phyloP scores from a whole-genome alignment of 2,888 invertebrate genomes.

The Folsomia candida region DNA sequence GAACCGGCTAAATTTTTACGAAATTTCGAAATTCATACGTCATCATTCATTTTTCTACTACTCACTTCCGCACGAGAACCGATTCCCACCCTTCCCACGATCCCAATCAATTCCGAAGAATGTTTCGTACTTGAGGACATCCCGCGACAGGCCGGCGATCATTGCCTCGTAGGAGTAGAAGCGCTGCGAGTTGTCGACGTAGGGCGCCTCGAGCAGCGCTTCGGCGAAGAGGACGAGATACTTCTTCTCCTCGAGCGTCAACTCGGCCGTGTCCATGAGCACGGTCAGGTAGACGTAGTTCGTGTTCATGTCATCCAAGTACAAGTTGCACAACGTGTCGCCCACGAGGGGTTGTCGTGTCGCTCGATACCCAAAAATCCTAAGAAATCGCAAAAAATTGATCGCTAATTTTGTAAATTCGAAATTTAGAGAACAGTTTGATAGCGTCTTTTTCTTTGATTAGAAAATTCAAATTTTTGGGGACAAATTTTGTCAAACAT shows the following conservation, averaged over 20 bases:
- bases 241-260: conserved; percentile 33
- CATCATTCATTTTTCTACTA: too few relatives aligned
- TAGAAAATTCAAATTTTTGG: too few relatives aligned
- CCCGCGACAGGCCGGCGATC: conserved; percentile 70
- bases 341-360: conserved; percentile 25
- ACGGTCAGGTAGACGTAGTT: conserved; percentile 29
- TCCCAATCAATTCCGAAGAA: conserved; percentile 63
- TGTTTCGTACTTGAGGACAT: conserved; percentile 65
- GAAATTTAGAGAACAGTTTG: too few relatives aligned
- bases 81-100: conserved; percentile 50
- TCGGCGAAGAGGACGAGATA: conserved; percentile 34
- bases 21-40: too few relatives aligned
- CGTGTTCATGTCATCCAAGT: conserved; percentile 35
- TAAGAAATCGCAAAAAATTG: too few relatives aligned
- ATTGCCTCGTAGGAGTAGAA: conserved; percentile 60
- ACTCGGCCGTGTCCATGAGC: conserved; percentile 33
- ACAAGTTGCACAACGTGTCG: conserved; percentile 34
- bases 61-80: conserved; percentile 73
- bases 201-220: conserved; percentile 23
- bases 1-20: too few relatives aligned
- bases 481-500: too few relatives aligned
- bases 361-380: conserved; percentile 17
- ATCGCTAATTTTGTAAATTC: too few relatives aligned
- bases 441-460: too few relatives aligned
- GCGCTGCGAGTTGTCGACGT: conserved; percentile 8